Base-by-base conservation (phyloP, 2,797 vertebrate genomes). In the Morelia viridis region DNA sequence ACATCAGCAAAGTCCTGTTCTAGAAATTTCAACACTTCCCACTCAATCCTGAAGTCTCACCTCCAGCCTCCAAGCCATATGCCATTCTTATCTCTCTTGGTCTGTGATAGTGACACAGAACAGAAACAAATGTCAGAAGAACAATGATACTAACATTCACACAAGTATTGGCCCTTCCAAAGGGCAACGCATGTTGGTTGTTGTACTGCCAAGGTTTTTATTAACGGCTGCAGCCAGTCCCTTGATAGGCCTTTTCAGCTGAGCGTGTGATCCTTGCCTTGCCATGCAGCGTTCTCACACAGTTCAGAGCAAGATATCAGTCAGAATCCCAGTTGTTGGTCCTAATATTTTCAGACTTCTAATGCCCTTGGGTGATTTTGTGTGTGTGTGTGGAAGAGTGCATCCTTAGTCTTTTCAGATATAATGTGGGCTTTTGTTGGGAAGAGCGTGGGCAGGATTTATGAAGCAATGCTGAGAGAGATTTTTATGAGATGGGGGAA, bases 111-210 rank as follows among this genome's bases (percentile, higher is more conserved):
- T 56, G 92, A 91, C 80, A 94, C 64, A 94, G 86, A 92, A 89
- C 91, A 92, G 89, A 92, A 85, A 68, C 85, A 61, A 58, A 90
- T 94, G 91, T 89, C 91, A 91, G 65, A 50, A 90, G 62, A 89
- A 92, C 91, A 92, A 86, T 89, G 93, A 86, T 50, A 35, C 41
- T 91, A 80, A 92, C 93, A 86, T 93, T 90, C 88, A 46, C 68
- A 71, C 41, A 93, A 89, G 84, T 60, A 91, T 89, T 94, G 80
- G 92, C 13, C 60, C 58, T 84, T 92, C 87, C 80, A 94, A 92
- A 92, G 91, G 91, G 87, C 89, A 92, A 76, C 80, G 50, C 56
- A 88, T 57, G 88, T 85, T 68, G 61, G 61, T 87, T 90, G 71
- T 60, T 50, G 85, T 24, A 2, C 71, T 93, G 88, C 71, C 93